phyloP scores from a whole-genome alignment of 2,888 invertebrate species.

The Acleris cristana region DNA sequence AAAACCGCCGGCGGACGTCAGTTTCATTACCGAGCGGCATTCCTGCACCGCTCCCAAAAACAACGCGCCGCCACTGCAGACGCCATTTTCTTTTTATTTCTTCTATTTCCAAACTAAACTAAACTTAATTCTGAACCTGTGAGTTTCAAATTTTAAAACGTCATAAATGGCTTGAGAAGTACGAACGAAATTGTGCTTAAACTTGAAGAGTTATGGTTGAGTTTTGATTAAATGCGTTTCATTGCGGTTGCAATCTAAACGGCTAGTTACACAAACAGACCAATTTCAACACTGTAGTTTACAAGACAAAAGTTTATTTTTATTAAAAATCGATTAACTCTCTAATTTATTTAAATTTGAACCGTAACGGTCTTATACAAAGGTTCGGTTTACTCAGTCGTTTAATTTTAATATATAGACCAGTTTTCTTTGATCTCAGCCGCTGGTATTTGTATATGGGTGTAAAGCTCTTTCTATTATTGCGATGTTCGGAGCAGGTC shows the following conservation, averaged over 20 bases:
- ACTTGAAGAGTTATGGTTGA: not conserved
- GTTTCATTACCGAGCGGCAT: slow-evolving; percentile 5
- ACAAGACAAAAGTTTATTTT: slow-evolving; percentile 35
- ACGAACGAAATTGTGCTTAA: slow-evolving; percentile 4
- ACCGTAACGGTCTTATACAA: not conserved
- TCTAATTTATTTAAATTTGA: slow-evolving; percentile 21
- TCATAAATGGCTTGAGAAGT: not conserved
- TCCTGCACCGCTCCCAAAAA: slow-evolving; percentile 21
- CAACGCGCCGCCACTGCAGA: slow-evolving; percentile 18
- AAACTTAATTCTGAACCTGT: slow-evolving; percentile 27
- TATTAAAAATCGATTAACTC: slow-evolving; percentile 32
- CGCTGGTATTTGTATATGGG: not conserved
- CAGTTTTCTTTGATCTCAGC: slow-evolving; percentile 12
- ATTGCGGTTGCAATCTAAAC: slow-evolving; percentile 3
- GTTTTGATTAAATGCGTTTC: not conserved
- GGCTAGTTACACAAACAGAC: slow-evolving; percentile 25
- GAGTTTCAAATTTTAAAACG: slow-evolving; percentile 1
- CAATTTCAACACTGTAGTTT: slow-evolving; percentile 41
- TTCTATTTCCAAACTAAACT: slow-evolving; percentile 36
- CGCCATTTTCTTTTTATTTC: slow-evolving; percentile 27
- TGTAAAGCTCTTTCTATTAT: slow-evolving; percentile 38
- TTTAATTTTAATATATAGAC: slow-evolving; percentile 1
- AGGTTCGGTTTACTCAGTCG: not conserved
- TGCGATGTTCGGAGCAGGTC: slow-evolving; percentile 41
- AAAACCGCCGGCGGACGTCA: not conserved